phyloP scores from a whole-genome alignment of 2,888 invertebrate species.

The Cyclophora punctaria region DNA sequence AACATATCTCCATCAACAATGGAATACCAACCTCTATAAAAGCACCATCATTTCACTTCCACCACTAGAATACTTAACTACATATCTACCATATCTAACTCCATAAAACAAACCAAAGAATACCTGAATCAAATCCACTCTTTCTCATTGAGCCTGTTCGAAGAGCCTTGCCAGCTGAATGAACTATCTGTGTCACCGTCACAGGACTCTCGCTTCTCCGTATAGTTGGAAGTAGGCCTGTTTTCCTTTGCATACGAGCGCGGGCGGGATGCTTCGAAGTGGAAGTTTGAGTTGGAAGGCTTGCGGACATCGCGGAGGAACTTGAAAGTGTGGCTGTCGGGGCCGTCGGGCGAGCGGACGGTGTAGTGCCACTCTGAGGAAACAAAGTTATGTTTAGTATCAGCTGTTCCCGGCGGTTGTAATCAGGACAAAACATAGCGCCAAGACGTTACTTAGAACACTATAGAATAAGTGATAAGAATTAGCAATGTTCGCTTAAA shows the following conservation, averaged over 20 bases:
- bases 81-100: no score
- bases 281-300: constrained; percentile 62
- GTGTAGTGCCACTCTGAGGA: constrained; percentile 62
- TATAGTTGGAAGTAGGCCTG: constrained; percentile 29
- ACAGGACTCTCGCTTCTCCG: constrained; percentile 25
- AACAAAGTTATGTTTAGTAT: neutral
- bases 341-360: constrained; percentile 47
- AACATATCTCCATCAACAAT: no score
- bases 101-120: no score
- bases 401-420: neutral
- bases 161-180: constrained; percentile 63
- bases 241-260: constrained; percentile 37
- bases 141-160: no score
- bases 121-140: no score
- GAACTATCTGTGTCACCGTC: constrained; percentile 67
- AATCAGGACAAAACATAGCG: neutral
- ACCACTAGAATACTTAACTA: no score
- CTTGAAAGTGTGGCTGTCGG: constrained; percentile 66
- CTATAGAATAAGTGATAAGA: no score
- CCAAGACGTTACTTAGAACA: no score
- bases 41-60: no score
- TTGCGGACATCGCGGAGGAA: constrained; percentile 61
- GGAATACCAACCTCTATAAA: no score
- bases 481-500: no score
- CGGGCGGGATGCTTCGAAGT: constrained; percentile 53